Evolutionary conservation across 2,888 invertebrate species (phyloP).

Genomic region (Trissolcus japonicus): DNA sequence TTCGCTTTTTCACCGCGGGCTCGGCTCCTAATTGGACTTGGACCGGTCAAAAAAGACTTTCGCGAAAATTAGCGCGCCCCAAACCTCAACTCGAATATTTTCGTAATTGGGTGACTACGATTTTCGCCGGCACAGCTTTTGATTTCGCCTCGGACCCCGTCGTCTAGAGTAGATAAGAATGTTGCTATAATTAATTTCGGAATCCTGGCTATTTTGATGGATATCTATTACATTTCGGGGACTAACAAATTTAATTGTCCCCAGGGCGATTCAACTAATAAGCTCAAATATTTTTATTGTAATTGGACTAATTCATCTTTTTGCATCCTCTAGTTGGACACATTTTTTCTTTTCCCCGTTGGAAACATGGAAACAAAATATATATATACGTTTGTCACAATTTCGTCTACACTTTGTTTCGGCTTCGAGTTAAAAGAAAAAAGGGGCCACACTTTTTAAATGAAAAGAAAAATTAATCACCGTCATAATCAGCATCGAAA

Average conservation of each 20-base stretch:
- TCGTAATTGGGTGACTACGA: slow-evolving; percentile 32
- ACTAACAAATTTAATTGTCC: background rate
- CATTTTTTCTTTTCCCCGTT: background rate
- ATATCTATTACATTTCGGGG: slow-evolving; percentile 5
- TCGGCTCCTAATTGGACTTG: slow-evolving; percentile 29
- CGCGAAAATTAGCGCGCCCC: slow-evolving; percentile 30
- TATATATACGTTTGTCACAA: too few species aligned
- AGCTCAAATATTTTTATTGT: too few species aligned
- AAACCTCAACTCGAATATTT: slow-evolving; percentile 8
- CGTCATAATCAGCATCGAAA: background rate
- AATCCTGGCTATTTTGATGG: slow-evolving; percentile 22
- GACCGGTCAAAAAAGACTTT: slow-evolving; percentile 14
- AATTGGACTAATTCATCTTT: too few species aligned
- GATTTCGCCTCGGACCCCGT: background rate
- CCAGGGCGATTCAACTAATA: background rate
- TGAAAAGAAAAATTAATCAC: too few species aligned
- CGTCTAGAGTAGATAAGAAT: slow-evolving; percentile 24
- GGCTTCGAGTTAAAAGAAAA: background rate
- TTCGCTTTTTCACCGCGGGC: slow-evolving; percentile 24
- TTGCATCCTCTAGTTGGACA: background rate
- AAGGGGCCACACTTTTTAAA: too few species aligned
- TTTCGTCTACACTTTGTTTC: background rate
- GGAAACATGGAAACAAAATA: too few species aligned
- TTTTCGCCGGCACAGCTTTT: slow-evolving; percentile 16
- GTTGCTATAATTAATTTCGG: slow-evolving; percentile 22